Evolutionary conservation across 23 tunicate genomes (phyloP).

Genomic region (Halocynthia aurantium): DNA sequence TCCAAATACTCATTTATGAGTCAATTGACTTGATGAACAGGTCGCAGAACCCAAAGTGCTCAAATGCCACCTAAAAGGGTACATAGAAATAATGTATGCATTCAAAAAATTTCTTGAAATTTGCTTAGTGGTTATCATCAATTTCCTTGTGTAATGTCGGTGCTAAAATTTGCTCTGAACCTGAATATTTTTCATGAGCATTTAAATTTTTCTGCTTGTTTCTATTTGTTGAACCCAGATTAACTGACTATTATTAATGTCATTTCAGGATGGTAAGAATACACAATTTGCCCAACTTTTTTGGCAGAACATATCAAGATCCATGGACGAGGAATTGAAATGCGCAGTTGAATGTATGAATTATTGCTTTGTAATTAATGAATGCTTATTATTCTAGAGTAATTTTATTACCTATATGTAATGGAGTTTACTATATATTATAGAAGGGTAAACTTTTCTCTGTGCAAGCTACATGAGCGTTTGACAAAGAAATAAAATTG

Average conservation of each 20-base stretch:
- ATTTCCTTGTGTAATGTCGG: background rate
- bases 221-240: too few relatives aligned
- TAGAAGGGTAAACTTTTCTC: background rate
- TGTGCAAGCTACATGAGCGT: background rate
- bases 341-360: background rate
- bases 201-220: too few relatives aligned
- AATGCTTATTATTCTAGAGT: background rate
- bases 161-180: background rate
- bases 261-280: conserved; percentile 32
- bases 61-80: too few relatives aligned
- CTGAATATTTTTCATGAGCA: too few relatives aligned
- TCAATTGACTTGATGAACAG: too few relatives aligned
- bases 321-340: conserved; percentile 40
- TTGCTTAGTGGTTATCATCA: background rate
- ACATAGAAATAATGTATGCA: too few relatives aligned
- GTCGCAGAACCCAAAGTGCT: too few relatives aligned
- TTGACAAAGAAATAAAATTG: background rate
- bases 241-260: background rate
- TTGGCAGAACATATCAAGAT: conserved; percentile 40
- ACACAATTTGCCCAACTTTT: conserved; percentile 46
- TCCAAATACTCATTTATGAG: too few relatives aligned
- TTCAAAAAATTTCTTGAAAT: background rate
- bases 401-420: background rate
- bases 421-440: too few relatives aligned
- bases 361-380: background rate